Evolutionary conservation across 2,888 invertebrate genomes (phyloP), one percentile per base, ranked within the genome.

Genomic region (Tiphia femorata): DNA sequence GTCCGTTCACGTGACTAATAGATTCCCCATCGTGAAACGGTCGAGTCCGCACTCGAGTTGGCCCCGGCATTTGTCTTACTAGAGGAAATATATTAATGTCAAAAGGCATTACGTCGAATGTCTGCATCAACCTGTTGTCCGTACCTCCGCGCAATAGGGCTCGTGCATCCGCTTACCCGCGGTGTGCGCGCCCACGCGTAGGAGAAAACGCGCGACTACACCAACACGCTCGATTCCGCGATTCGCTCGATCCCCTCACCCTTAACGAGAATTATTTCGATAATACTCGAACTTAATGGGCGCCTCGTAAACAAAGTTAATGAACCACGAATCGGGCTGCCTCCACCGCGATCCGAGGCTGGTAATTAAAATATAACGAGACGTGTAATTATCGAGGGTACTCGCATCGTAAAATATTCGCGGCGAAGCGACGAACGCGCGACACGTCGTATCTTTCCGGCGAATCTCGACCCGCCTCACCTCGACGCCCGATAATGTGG

Each of bases 281-380:
- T 78, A 76, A 77, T 76, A 76, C 76, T 77, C 69, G 74, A 75
- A 75, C 74, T 76, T 78, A 78, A 80, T 73, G 80, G 75, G 75
- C 67, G 52, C 60, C 72, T 76, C 77, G 75, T 78, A 76, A 78
- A 75, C 68, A 70, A 73, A 74, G 72, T 79, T 77, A 78, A 78
- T 75, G 77, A 76, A 74, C 66, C 66, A 67, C 59, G 64, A 70
- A 70, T 75, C 74, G 66, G 67, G 58, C 58, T 54, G 70, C 51
- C 44, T 47, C 51, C 49, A 38, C 63, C 56, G 63, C 60, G 54
- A 56, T 47, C 55, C 53, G 64, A n/a, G n/a, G n/a, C n/a, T 58
- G 70, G 76, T 80, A 79, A 81, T 81, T 80, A 81, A 80, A 80
- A 79, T 80, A 80, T 81, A 81, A 81, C 77, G 81, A 81, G 81